Conservation (phyloP, 2,797 vertebrate species). For the Gila robusta region DNA sequence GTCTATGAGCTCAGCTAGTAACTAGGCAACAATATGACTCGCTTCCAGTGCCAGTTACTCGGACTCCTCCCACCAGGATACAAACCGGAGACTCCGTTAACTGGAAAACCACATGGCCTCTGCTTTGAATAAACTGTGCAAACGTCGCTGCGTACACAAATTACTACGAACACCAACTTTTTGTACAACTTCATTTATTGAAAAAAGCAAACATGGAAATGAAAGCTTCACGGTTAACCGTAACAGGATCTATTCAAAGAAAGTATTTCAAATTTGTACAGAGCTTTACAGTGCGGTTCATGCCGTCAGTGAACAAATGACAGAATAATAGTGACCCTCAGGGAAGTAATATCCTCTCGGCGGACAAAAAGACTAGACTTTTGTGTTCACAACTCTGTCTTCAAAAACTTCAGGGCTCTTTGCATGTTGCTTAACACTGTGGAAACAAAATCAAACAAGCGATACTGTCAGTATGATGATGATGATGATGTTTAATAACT, state of each 20-base stretch:
- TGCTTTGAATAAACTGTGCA: conserved; percentile 32
- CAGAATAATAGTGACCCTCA: conserved; percentile 27
- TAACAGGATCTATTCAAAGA: conserved; percentile 47
- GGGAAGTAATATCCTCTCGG: conserved; percentile 4
- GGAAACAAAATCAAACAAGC: background rate
- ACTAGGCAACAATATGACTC: conserved; percentile 59
- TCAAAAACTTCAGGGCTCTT: conserved; percentile 89
- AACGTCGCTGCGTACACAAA: background rate
- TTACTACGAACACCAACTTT: background rate
- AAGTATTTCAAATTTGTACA: conserved; percentile 45
- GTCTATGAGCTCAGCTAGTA: conserved; percentile 44
- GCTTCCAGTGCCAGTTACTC: conserved; percentile 9
- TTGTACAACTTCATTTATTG: conserved; percentile 70
- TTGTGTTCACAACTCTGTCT: conserved; percentile 87
- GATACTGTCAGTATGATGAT: background rate
- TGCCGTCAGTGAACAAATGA: conserved; percentile 63
- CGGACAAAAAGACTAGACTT: background rate
- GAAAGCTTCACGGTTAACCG: conserved; percentile 26
- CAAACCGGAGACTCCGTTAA: conserved; percentile 39
- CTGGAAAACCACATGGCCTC: background rate
- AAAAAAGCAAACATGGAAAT: conserved; percentile 63
- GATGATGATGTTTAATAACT: background rate
- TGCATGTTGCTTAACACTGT: conserved; percentile 87
- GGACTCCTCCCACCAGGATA: conserved; percentile 58
- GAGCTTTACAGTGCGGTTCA: conserved; percentile 70